These are phyloP conservation scores for Eulimnadia texana DNA, from an alignment of 1,140 invertebrate genomes.

Conservation along the genomic window DNA sequence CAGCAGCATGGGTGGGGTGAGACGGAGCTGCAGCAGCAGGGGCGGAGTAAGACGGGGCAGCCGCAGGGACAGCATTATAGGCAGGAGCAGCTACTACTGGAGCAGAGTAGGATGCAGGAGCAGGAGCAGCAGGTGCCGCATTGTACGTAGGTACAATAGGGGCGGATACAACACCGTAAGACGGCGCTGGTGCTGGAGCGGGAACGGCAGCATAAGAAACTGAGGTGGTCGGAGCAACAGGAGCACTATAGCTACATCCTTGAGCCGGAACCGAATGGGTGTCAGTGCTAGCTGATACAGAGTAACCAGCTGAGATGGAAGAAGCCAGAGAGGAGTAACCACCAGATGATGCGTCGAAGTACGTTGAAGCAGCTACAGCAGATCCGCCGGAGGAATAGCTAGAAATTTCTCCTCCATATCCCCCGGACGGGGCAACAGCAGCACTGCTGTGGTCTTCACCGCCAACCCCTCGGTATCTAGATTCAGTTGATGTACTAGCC, in stretches of 20 bases:
- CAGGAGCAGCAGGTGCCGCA: neutral
- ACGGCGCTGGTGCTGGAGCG: neutral
- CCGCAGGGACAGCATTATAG: too few relatives aligned
- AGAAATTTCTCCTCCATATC: neutral
- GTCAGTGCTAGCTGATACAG: neutral
- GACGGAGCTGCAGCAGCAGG: neutral
- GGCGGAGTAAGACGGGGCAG: constrained; percentile 4
- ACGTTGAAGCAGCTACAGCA: neutral
- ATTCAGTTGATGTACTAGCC: neutral
- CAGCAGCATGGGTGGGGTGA: neutral
- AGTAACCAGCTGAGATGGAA: neutral
- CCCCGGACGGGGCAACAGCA: neutral
- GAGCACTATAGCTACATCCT: too few relatives aligned
- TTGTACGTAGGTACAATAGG: neutral
- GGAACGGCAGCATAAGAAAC: neutral
- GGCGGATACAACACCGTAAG: neutral
- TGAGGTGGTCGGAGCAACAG: too few relatives aligned
- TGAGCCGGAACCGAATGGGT: neutral
- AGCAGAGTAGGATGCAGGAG: neutral
- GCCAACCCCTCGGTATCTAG: neutral
- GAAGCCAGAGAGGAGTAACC: neutral
- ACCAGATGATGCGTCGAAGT: neutral
- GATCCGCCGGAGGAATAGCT: neutral
- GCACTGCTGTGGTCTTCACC: neutral
- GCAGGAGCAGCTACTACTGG: neutral